Base-by-base conservation (phyloP, 2,888 invertebrate genomes). In the Ornithoptera priamus region DNA sequence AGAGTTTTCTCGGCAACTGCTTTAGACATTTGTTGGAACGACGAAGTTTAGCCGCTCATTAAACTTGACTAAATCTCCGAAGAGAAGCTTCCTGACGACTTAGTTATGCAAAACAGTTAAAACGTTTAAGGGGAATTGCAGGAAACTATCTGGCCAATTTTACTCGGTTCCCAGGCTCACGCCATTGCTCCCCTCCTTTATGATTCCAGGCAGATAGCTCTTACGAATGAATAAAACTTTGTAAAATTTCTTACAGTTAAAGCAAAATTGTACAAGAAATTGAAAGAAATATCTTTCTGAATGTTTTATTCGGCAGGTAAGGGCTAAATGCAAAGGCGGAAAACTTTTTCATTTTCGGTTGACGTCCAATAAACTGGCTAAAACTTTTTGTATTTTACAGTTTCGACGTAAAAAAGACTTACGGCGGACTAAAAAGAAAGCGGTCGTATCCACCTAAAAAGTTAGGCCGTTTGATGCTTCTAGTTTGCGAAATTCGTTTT, bases 401-500 rank as follows among this genome's bases (percentile, higher is more conserved):
- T 62, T 69, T 69, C 42, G 65, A 61, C 69, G 62, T 68, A 65
- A 68, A 70, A 62, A 61, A 59, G 67, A 59, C 58, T 56, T 63
- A 63, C 67, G 66, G 62, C 62, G 62, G 65, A 66, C 69, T 71
- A 62, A 71, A 70, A 67, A 70, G 69, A 57, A 65, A 65, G 53
- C 68, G 68, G 71, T 66, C 72, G 70, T 65, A 71, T 17, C 66
- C 65, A 68, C 65, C 60, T 64, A 59, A 70, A 76, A 76, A 77
- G 81, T 83, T 82, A 83, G 81, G 77, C 71, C 79, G 76, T 72
- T 69, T 57, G 20, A 65, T n/a, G 65, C 56, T 69, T 60, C 61
- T 83, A 85, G 84, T 85, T 85, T 78, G 80, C 81, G 81, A 84
- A 85, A 86, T 82, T 82, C 57, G 46, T 65, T 22, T 20, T 56